A percentile compares a stretch with the other conserved stretches of the same genome.
These are phyloP conservation scores for Odobenus rosmarus DNA, from an alignment of 2,113 vertebrate species.

Conservation along the genomic window DNA sequence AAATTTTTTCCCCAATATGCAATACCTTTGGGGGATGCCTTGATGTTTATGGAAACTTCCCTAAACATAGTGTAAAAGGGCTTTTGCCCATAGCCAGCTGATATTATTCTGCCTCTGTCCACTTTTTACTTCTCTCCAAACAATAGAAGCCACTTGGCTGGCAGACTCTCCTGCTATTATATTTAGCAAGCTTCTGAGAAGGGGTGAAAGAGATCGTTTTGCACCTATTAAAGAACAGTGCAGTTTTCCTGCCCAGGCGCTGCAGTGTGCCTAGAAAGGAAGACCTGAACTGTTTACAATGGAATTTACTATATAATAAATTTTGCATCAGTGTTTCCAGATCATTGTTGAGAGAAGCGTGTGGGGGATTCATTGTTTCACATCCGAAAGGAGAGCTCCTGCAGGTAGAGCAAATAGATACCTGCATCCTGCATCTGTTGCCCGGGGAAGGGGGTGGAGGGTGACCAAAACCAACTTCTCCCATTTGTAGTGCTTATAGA, in stretches of 20 bases:
- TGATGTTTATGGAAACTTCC: neutral
- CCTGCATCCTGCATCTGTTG: neutral
- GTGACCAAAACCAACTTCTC: slow-evolving; percentile 70
- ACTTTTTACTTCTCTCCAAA: neutral
- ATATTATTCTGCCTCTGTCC: neutral
- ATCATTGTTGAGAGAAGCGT: slow-evolving; percentile 25
- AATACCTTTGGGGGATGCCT: neutral
- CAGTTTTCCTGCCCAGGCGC: slow-evolving; percentile 78
- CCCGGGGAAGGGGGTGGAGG: slow-evolving; percentile 24
- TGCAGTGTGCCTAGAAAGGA: slow-evolving; percentile 84
- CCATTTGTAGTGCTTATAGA: slow-evolving; percentile 42
- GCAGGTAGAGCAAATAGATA: neutral
- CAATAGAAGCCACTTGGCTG: neutral
- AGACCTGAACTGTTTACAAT: slow-evolving; percentile 78
- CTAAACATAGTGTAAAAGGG: neutral
- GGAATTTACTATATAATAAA: slow-evolving; percentile 61
- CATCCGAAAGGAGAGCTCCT: neutral
- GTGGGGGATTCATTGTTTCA: neutral
- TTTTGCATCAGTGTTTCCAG: neutral
- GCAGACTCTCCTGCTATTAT: neutral
- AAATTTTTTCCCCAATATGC: neutral
- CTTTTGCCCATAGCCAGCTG: neutral
- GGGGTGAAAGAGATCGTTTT: slow-evolving; percentile 47
- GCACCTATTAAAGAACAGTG: slow-evolving; percentile 66
- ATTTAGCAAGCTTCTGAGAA: neutral